Base-by-base conservation (phyloP, 2,888 invertebrate genomes). In the Brachyopa scutellaris region DNA sequence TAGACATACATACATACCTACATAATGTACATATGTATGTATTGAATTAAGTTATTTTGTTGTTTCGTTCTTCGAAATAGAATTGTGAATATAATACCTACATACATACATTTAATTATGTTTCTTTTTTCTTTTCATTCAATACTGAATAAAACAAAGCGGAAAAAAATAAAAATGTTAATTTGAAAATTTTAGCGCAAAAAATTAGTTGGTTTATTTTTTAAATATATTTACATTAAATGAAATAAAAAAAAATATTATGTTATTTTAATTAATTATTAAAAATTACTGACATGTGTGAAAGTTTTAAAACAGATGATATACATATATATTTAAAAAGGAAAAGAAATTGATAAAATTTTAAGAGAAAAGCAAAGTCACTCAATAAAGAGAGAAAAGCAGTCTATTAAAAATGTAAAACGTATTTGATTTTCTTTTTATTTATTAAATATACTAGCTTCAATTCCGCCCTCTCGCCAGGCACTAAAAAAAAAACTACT, bases 321-420 rank as follows among this genome's bases (percentile, higher is more conserved):
- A 72, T 62, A 72, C 64, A n/a, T 70, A 45, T 62, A 72, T 73
- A 69, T 57, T 57, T 57, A 45, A 38, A 62, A 55, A 47, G 29
- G 15, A 53, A 64, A 55, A 42, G 33, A 55, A 69, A 57, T 69
- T 17, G 55, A 64, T 73, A 64, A 73, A 26, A 62, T 29, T 55
- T 64, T 73, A 47, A 73, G 51, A 55, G 42, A 61, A 62, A 49
- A 61, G 40, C 47, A 61, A 62, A 69, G 47, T 69, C 72, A 51
- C 72, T 62, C 61, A 72, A 72, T 72, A 72, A 72, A 72, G 72
- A 51, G 72, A 33, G 49, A 47, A 61, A 51, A 40, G 21, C 40
- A 33, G 59, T 70, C 70, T 70, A 70, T 70, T 70, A 70, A 70
- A 69, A 57, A 47, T n/a, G n/a, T n/a, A n/a, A n/a, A n/a, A n/a